These are phyloP conservation scores for Drosophila koepferae DNA, from an alignment of 2,888 invertebrate species.

Conservation along the genomic window DNA sequence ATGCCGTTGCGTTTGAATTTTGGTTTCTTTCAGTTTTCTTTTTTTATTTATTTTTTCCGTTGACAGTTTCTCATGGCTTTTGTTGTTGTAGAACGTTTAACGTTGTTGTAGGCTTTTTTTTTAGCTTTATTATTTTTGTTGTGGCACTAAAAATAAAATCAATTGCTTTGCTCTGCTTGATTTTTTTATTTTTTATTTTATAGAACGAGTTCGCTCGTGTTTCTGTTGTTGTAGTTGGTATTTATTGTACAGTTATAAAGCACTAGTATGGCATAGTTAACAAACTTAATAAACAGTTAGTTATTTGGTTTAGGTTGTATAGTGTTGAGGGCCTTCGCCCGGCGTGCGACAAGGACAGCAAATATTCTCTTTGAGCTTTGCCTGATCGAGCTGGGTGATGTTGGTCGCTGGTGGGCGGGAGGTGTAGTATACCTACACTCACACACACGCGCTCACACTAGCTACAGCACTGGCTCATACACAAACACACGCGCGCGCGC, in stretches of 20 bases:
- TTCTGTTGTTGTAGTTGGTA: slow-evolving; percentile 23
- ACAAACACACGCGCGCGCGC: slow-evolving; percentile 7
- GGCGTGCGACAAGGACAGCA: slow-evolving; percentile 59
- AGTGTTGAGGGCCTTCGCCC: slow-evolving; percentile 36
- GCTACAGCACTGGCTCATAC: slow-evolving; percentile 18
- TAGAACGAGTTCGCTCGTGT: slow-evolving; percentile 24
- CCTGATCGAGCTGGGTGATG: slow-evolving; percentile 18
- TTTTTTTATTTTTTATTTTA: neutral
- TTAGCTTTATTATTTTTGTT: slow-evolving; percentile 32
- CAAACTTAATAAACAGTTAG: slow-evolving; percentile 62
- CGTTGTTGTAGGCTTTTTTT: slow-evolving; percentile 45
- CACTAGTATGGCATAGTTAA: slow-evolving; percentile 75
- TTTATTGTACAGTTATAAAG: slow-evolving; percentile 81
- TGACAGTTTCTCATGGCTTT: slow-evolving; percentile 58
- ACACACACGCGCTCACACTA: slow-evolving; percentile 44
- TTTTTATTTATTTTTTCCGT: slow-evolving; percentile 37
- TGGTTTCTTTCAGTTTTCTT: slow-evolving; percentile 9
- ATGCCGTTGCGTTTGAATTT: slow-evolving; percentile 61
- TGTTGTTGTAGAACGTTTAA: slow-evolving; percentile 68
- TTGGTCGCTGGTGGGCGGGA: slow-evolving; percentile 15
- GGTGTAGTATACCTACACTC: slow-evolving; percentile 52
- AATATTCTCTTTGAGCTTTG: slow-evolving; percentile 14
- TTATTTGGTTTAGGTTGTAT: too few species aligned
- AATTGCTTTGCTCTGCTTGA: slow-evolving; percentile 72
- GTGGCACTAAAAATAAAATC: slow-evolving; percentile 79